Evolutionary conservation across 37 sponge, comb jelly and placozoan genomes (phyloP).

Genomic region (Petrosia ficiformis): DNA sequence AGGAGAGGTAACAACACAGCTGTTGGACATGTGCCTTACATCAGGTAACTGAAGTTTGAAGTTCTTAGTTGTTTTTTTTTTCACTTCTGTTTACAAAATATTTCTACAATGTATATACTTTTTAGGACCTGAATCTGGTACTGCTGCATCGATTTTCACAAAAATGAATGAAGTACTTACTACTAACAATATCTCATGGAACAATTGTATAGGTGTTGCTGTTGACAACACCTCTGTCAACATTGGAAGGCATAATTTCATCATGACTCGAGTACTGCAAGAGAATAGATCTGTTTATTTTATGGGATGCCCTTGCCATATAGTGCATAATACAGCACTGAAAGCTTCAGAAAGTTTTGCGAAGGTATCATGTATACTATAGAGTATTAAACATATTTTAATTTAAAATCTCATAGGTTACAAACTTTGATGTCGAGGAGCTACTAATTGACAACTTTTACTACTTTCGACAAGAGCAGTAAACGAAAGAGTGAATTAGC

Average conservation of each 20-base stretch:
- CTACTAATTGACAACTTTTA: slow-evolving; percentile 39
- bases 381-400: not conserved
- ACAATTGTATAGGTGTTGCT: slow-evolving; percentile 39
- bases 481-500: slow-evolving; percentile 40
- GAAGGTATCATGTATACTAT: slow-evolving; percentile 6
- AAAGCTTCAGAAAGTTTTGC: slow-evolving; percentile 24
- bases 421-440: slow-evolving; percentile 42
- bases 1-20: slow-evolving; percentile 27
- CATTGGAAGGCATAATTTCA: slow-evolving; percentile 44
- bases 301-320: slow-evolving; percentile 62
- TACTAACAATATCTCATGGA: slow-evolving; percentile 28
- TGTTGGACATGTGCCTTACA: slow-evolving; percentile 64
- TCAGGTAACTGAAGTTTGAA: slow-evolving; percentile 10
- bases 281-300: slow-evolving; percentile 32
- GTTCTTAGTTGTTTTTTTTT: not conserved
- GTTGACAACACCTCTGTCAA: slow-evolving; percentile 74
- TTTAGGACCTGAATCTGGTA: slow-evolving; percentile 11
- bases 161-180: slow-evolving; percentile 41
- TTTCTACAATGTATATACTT: not conserved
- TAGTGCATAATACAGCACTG: slow-evolving; percentile 33
- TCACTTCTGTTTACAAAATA: not conserved
- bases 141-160: slow-evolving; percentile 43
- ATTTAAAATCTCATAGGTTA: slow-evolving; percentile 8
- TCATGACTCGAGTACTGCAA: slow-evolving; percentile 33
- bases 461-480: slow-evolving; percentile 52